Evolutionary conservation across 2,797 vertebrate species (phyloP).

Genomic region (Coccyzus lansbergi): DNA sequence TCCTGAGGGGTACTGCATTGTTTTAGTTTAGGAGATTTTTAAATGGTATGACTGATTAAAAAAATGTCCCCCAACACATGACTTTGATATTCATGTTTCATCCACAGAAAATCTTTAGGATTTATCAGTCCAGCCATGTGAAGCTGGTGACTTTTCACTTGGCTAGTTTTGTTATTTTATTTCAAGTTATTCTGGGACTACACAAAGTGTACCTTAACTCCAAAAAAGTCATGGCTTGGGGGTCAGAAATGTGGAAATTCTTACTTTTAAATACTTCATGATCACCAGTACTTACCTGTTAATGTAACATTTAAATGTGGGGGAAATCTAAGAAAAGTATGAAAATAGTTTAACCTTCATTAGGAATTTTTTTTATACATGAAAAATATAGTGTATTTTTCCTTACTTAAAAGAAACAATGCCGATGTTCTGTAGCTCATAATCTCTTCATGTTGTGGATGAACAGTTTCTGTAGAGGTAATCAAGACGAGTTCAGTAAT

Average conservation of each 20-base stretch:
- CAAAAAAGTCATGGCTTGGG: background rate
- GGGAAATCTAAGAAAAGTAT: background rate
- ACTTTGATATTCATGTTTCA: slow-evolving; percentile 59
- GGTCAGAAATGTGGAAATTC: background rate
- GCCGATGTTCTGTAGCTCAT: background rate
- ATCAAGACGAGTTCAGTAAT: background rate
- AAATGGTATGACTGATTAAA: slow-evolving; percentile 59
- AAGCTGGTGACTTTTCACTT: slow-evolving; percentile 35
- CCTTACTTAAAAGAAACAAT: background rate
- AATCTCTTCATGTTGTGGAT: background rate
- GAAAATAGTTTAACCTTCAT: background rate
- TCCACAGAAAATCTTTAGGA: slow-evolving; percentile 41
- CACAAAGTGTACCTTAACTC: background rate
- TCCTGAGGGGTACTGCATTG: slow-evolving; percentile 32
- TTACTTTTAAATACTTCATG: background rate
- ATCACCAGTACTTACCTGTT: background rate
- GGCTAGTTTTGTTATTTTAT: background rate
- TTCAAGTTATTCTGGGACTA: background rate
- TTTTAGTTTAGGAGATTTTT: slow-evolving; percentile 53
- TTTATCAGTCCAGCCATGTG: slow-evolving; percentile 5
- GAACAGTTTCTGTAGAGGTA: background rate
- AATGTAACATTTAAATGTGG: background rate
- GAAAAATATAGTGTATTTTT: background rate
- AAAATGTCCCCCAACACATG: slow-evolving; percentile 55
- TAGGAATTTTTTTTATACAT: background rate